phyloP scores from a whole-genome alignment of 2,888 invertebrate genomes.

The Synanthedon myopaeformis region DNA sequence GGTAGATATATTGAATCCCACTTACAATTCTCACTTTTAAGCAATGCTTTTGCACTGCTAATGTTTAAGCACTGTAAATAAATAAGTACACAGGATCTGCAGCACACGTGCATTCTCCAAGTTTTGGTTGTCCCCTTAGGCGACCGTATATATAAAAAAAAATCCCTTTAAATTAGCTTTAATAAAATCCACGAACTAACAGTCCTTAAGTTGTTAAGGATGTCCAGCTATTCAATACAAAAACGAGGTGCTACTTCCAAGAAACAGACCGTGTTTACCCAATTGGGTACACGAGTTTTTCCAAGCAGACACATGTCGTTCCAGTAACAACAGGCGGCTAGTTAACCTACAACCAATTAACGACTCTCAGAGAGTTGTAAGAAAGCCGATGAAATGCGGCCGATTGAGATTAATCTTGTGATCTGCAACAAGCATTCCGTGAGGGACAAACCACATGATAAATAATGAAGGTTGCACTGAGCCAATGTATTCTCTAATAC shows the following conservation, averaged over 20 bases:
- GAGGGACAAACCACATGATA: no score
- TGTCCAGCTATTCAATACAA: background rate
- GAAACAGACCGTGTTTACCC: background rate
- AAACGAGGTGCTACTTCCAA: background rate
- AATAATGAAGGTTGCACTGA: no score
- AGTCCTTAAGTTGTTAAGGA: background rate
- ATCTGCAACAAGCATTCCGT: background rate
- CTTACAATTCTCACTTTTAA: no score
- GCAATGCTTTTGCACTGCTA: no score
- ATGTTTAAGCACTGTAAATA: no score
- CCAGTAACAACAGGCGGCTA: background rate
- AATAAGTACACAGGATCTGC: no score
- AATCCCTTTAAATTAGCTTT: no score
- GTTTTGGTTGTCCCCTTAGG: no score
- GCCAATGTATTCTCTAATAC: no score
- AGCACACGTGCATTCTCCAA: no score
- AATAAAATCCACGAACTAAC: background rate
- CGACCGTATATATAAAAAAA: no score
- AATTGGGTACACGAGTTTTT: background rate
- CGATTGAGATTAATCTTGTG: background rate
- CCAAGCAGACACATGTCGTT: background rate
- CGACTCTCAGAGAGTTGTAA: background rate
- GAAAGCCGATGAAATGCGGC: background rate
- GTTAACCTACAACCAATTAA: background rate
- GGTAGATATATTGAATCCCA: no score